Evolutionary conservation across 1,140 invertebrate genomes (phyloP), one percentile per base, ranked within the genome.

Genomic region (Hyles euphorbiae): DNA sequence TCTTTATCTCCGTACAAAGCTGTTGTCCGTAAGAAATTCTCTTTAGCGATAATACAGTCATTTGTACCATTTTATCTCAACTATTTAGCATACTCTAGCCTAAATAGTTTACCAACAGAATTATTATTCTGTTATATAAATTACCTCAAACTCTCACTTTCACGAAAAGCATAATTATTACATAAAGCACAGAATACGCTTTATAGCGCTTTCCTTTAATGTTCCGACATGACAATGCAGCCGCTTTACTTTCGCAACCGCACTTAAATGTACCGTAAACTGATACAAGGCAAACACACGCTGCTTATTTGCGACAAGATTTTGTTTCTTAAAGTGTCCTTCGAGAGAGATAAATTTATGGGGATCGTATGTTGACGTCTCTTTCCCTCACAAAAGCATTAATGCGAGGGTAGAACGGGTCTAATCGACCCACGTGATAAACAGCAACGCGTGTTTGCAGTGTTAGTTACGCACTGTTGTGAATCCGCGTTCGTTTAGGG

Each of bases 381-480:
- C 57, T 61, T 65, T 62, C 52, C n/a, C n/a, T 11, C 46, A n/a
- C 46, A 4, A 47, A 4, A 10, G 47, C 44, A 33, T 54, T 64
- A 52, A 55, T 55, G 64, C 60, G 70, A 76, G 75, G 77, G 80
- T 73, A 69, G 65, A 73, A 58, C 58, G 63, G 63, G 63, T 68
- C 65, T 63, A 75, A 77, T 76, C 68, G 68, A 72, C 70, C 67
- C 69, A 59, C 53, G 63, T 69, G 78, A 74, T 83, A 81, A 83
- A 83, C 65, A 77, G 71, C 72, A 70, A 65, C 70, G 78, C 76
- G 80, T 78, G 80, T 68, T 70, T 70, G 65, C 68, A 70, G 80
- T 67, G 67, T 81, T 83, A 76, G 80, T 79, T 75, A 78, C 79
- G 78, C 71, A 36, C 58, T 65, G 70, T 75, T 80, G 83, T 82